These are phyloP conservation scores for Arvicola amphibius DNA, from an alignment of 2,797 vertebrate genomes.

Conservation along the genomic window DNA sequence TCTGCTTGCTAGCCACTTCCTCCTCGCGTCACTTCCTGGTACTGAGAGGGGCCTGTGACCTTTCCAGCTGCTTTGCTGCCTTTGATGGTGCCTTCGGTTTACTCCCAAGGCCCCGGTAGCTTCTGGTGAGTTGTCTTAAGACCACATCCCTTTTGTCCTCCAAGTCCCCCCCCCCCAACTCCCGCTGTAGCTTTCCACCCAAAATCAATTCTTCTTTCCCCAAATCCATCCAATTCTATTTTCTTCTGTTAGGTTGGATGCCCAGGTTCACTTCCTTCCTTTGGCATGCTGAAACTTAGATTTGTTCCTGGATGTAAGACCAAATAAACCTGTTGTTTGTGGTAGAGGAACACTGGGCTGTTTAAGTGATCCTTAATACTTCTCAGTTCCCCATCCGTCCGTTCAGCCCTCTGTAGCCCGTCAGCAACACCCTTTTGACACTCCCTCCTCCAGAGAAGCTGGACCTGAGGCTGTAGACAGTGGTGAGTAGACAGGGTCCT, in stretches of 20 bases:
- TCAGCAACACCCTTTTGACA: background rate
- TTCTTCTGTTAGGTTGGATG: background rate
- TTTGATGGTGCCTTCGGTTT: background rate
- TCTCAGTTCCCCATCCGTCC: background rate
- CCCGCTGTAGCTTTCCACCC: background rate
- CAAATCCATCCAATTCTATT: background rate
- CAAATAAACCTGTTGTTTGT: constrained; percentile 11
- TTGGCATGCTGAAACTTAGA: background rate
- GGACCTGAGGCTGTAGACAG: background rate
- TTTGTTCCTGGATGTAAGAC: constrained; percentile 21
- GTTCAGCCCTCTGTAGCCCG: background rate
- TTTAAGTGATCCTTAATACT: background rate
- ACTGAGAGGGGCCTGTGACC: background rate
- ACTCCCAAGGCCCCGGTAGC: background rate
- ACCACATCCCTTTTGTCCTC: background rate
- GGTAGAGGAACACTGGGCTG: background rate
- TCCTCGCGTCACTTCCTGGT: background rate
- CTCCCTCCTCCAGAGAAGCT: background rate
- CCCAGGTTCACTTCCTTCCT: background rate
- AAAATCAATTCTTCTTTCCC: background rate
- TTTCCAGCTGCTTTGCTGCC: background rate
- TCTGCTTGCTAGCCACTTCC: background rate
- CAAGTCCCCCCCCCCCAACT: background rate
- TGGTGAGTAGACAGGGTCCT: background rate
- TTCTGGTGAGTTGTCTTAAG: background rate